Conservation (phyloP, 1,140 invertebrate species). For the Nylanderia fulva region DNA sequence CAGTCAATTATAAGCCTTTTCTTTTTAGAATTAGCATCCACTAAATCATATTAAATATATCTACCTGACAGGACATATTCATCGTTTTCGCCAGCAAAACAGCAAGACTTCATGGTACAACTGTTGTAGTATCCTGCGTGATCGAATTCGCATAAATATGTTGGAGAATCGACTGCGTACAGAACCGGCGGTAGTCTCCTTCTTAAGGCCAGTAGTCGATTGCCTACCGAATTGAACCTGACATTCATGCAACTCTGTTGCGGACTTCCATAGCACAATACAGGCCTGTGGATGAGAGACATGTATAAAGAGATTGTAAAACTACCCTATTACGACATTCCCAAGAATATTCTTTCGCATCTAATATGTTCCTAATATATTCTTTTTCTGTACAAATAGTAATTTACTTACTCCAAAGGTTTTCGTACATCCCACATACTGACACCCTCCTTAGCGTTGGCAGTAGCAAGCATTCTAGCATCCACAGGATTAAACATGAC, state of each 20-base stretch:
- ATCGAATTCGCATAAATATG: slow-evolving; percentile 94
- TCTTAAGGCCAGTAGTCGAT: slow-evolving; percentile 92
- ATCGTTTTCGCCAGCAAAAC: slow-evolving; percentile 96
- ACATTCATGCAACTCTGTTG: slow-evolving; percentile 96
- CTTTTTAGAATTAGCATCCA: neutral
- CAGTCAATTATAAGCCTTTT: neutral
- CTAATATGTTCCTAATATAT: neutral
- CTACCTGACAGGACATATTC: slow-evolving; percentile 94
- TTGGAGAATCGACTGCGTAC: slow-evolving; percentile 89
- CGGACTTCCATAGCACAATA: slow-evolving; percentile 90
- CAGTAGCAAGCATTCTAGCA: slow-evolving; percentile 92
- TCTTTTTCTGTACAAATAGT: neutral
- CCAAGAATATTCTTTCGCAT: neutral
- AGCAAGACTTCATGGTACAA: slow-evolving; percentile 98
- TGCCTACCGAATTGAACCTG: slow-evolving; percentile 93
- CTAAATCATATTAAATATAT: neutral
- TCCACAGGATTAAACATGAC: slow-evolving; percentile 96
- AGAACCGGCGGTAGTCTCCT: slow-evolving; percentile 94
- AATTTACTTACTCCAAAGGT: slow-evolving; percentile 90
- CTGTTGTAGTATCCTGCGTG: slow-evolving; percentile 97
- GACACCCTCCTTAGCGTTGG: slow-evolving; percentile 95
- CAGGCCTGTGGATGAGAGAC: slow-evolving; percentile 85
- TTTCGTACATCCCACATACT: slow-evolving; percentile 95
- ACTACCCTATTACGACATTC: neutral
- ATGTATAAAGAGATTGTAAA: neutral